Base-by-base conservation (phyloP, 2,113 vertebrate species). In the Tyrannus savana region DNA sequence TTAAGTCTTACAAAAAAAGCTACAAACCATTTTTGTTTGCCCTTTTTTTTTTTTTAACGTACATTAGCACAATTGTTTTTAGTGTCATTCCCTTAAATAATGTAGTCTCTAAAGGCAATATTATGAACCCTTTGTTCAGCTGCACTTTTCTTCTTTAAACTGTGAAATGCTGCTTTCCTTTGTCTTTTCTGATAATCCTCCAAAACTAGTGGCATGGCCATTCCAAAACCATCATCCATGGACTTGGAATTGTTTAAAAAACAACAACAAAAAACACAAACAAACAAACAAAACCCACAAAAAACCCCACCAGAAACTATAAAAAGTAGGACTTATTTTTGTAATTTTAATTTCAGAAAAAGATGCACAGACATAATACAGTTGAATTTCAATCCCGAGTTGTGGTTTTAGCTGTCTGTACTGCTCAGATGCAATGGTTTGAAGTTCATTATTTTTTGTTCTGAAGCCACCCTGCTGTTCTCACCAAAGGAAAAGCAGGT, bases 381-480 rank as follows among this genome's bases (percentile, higher is more conserved):
- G 17, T 2, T 30, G 49, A 47, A 72, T 86, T 89, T 90, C 53
- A 46, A 2, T 58, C 41, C 73, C 31, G 62, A 73, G 14, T 21
- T 66, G 69, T 64, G 88, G 83, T 52, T 87, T 78, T 78, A 82
- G 58, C n/a, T 11, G 23, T 41, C 66, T 66, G 13, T 67, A 30
- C 21, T 66, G 41, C 37, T 95, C 44, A 71, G 67, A 84, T 49
- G 39, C 31, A 83, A 52, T 42, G 31, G 89, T 62, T 91, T 84
- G 78, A 90, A 93, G 78, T 96, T 94, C 80, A 93, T 95, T 96
- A 95, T 91, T 92, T 95, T 97, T 95, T 90, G 50, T 92, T 97
- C 82, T 77, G 69, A 95, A 96, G 56, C 55, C 50, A 95, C 60
- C 66, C 86, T 83, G 77, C 86, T 94, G 88, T 75, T 97, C 80